phyloP scores from a whole-genome alignment of 2,888 invertebrate species.

The Orthosia gracilis region DNA sequence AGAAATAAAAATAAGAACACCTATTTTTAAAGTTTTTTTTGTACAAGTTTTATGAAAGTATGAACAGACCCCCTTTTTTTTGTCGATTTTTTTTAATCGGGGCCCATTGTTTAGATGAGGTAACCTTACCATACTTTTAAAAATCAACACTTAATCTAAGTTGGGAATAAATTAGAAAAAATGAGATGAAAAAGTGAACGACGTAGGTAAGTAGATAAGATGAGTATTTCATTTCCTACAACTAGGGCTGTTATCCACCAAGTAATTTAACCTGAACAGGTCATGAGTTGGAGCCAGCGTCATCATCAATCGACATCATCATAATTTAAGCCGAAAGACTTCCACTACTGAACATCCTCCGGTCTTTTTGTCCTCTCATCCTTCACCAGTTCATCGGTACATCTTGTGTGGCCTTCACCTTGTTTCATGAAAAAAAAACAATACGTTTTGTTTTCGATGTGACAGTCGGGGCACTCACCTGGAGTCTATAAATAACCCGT shows the following conservation, averaged over 20 bases:
- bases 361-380: not conserved
- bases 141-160: not conserved
- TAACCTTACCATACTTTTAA: not conserved
- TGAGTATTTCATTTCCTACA: not conserved
- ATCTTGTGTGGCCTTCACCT: too few relatives aligned
- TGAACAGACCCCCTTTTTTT: not conserved
- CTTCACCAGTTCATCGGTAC: not conserved
- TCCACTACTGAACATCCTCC: not conserved
- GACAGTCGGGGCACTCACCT: not conserved
- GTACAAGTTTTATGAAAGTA: not conserved
- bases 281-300: too few relatives aligned
- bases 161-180: not conserved
- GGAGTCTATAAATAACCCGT: constrained; percentile 8
- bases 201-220: not conserved
- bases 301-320: not conserved
- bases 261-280: too few relatives aligned
- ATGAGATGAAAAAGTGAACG: not conserved
- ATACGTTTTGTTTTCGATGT: not conserved
- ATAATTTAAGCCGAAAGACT: not conserved
- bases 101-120: not conserved
- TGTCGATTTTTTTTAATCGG: not conserved
- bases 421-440: not conserved
- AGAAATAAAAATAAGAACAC: too few relatives aligned
- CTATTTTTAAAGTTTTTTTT: too few relatives aligned
- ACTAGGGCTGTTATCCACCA: too few relatives aligned